Base-by-base conservation (phyloP, 2,888 invertebrate genomes). In the Cerastis rubricosa region DNA sequence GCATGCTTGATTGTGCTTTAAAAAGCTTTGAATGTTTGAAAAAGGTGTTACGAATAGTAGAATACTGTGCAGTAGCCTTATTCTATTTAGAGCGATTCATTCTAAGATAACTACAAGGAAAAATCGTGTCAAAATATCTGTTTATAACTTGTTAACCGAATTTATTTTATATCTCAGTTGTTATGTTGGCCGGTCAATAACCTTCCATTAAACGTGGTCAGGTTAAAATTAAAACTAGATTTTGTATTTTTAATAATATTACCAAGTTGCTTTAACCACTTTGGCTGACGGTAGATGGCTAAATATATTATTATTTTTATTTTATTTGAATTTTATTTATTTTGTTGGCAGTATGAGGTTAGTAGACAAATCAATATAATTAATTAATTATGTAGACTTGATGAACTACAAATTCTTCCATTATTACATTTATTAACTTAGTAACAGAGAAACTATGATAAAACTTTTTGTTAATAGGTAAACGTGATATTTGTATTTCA, bases 141-240 rank as follows among this genome's bases (percentile, higher is more conserved):
- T 71, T 71, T 11, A 25, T 61, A 19, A 59, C 43, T 17, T 6
- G 2, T 17, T 25, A 61, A 49, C 14, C 25, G 51, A 47, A 17
- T 78, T 43, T n/a, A n/a, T 73, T 78, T 76, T 1, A 47, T 78
- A 40, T 66, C 11, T 57, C 14, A 17, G 9, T 51, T 45, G 22
- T 61, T 72, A 29, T 77, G 45, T 54, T 47, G 40, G 11, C 43
- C 25, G 65, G 78, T 66, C 59, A 59, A 14, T 47, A 45, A 61
- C 49, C 49, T 65, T 81, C 29, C 19, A 11, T n/a, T 64, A 25
- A 78, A 45, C n/a, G 8, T 19, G 1, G 40, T 29, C 57, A 47
- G 19, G 35, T 57, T 65, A 66, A 66, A 59, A 59, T 51, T 66
- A 66, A 74, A 74, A 74, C 45, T 61, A 47, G 61, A 67, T 54